phyloP scores from a whole-genome alignment of 2,113 vertebrate genomes.

The Columba janthina region DNA sequence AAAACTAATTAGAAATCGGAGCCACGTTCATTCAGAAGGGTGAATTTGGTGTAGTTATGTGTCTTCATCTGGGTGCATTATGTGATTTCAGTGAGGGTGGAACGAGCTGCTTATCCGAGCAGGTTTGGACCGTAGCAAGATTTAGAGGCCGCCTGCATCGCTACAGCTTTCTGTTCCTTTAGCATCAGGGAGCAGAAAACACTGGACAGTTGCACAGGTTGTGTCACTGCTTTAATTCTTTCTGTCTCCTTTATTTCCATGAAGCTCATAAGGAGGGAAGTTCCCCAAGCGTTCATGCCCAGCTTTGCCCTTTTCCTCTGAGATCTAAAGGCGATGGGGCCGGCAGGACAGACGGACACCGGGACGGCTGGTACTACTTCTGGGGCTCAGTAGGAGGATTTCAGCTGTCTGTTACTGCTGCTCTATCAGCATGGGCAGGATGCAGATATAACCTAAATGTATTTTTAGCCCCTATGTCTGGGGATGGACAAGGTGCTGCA shows the following conservation, averaged over 20 bases:
- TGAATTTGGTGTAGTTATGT: background rate
- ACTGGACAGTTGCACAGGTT: background rate
- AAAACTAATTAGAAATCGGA: background rate
- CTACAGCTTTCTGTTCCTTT: background rate
- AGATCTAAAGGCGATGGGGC: too few species aligned
- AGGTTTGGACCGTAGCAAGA: background rate
- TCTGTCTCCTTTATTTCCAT: background rate
- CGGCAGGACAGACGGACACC: background rate
- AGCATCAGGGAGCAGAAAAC: background rate
- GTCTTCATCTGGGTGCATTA: fast-evolving
- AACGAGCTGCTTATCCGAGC: background rate
- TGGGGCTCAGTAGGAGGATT: background rate
- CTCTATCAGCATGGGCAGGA: background rate
- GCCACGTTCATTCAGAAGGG: fast-evolving
- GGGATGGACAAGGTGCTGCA: background rate
- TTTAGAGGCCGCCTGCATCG: too few species aligned
- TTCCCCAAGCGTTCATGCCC: background rate
- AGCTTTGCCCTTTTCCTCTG: background rate
- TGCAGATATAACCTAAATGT: background rate
- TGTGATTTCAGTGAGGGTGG: background rate
- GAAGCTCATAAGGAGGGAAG: background rate
- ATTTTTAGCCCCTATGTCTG: background rate
- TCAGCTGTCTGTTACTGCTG: background rate
- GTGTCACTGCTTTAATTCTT: background rate
- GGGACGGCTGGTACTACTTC: background rate